phyloP scores from a whole-genome alignment of 2,113 vertebrate species.

The Mustelus asterias region DNA sequence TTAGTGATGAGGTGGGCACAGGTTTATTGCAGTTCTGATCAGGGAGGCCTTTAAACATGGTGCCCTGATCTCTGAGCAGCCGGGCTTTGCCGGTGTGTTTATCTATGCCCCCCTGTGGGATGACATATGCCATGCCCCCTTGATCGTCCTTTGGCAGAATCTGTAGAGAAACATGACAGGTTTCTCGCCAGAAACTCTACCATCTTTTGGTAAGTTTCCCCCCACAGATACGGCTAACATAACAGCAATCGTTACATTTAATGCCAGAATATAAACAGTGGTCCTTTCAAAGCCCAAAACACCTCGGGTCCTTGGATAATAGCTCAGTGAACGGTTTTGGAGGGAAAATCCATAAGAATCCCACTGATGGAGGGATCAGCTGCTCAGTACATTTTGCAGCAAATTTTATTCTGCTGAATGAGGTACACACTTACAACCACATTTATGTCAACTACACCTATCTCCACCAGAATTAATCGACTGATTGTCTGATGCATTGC shows the following conservation, averaged over 20 bases:
- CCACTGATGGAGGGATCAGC: background rate
- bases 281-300: background rate
- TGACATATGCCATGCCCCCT: no score
- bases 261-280: background rate
- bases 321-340: background rate
- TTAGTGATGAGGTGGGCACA: no score
- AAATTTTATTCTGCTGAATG: background rate
- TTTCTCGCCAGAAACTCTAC: no score
- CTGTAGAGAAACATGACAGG: no score
- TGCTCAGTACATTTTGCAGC: background rate
- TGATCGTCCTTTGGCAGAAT: no score
- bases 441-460: background rate
- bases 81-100: no score
- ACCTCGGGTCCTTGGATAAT: background rate
- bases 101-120: no score
- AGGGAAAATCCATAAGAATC: background rate
- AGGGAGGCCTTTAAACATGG: no score
- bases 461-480: background rate
- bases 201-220: no score
- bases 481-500: background rate
- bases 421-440: background rate
- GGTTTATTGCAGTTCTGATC: no score
- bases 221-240: background rate
- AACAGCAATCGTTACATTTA: background rate
- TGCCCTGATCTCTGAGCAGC: no score